Percentiles rank a stretch among this genome's conserved stretches.
These are phyloP conservation scores for Graptemys geographica DNA, from an alignment of 2,797 vertebrate genomes.

Conservation along the genomic window DNA sequence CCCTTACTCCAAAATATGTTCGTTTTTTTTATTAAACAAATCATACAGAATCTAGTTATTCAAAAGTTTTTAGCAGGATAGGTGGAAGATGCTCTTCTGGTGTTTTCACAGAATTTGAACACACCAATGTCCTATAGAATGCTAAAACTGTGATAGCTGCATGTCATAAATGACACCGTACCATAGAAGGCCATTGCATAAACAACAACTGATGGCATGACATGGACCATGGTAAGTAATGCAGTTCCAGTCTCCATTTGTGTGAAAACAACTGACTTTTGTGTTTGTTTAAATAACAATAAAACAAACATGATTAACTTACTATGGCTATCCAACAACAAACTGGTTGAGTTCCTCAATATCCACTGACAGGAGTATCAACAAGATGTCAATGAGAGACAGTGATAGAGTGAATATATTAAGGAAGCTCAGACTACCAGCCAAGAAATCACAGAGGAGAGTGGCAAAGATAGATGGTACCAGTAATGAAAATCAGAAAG, in stretches of 20 bases:
- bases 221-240: background rate
- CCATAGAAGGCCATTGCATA: background rate
- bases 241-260: background rate
- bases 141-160: background rate
- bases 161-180: background rate
- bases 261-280: background rate
- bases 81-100: background rate
- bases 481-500: background rate
- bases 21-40: background rate
- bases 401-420: background rate
- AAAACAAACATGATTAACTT: slow-evolving; percentile 9
- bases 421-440: slow-evolving; percentile 2
- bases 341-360: background rate
- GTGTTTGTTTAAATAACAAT: background rate
- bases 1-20: background rate
- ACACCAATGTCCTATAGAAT: background rate
- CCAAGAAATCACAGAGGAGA: slow-evolving; percentile 8
- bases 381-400: slow-evolving; percentile 33
- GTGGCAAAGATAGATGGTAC: background rate
- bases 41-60: background rate
- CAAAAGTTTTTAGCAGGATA: background rate
- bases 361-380: slow-evolving; percentile 45
- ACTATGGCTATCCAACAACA: slow-evolving; percentile 15
- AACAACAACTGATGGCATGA: background rate
- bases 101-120: background rate